Evolutionary conservation across 2,113 vertebrate species (phyloP), one percentile per base, ranked within the genome.

Genomic region (Seriola dumerili): DNA sequence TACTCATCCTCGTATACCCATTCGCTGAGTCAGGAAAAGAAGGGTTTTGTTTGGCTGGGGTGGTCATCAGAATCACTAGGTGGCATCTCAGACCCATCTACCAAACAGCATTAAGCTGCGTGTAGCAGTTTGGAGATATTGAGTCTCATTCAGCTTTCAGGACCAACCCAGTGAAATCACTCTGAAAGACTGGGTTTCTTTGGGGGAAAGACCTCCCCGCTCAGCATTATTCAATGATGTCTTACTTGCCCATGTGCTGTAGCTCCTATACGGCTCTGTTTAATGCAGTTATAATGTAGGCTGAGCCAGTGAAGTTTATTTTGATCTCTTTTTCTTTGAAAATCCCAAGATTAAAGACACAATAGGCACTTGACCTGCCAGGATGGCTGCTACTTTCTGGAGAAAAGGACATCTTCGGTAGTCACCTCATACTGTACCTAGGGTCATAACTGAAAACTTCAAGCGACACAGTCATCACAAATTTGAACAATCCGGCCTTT

Each of bases 1-100:
- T 19, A 87, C 87, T 90, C 80, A 78, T 87, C 67, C 34, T 58
- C 21, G 62, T 82, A 79, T 86, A 62, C n/a, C 67, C 23, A 66
- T 88, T 77, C 67, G 67, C 86, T 86, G 79, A 93, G 81, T 92
- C 90, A 89, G 85, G 81, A 84, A 87, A 85, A 78, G 29, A 46
- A 86, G 65, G 75, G 57, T 21, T 57, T 50, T 61, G 77, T 81
- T 76, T 67, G 25, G 73, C 57, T 6, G 25, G 52, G 57, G 12
- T 63, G 70, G 74, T 85, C 75, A 38, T 85, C 78, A 72, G 48
- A 75, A 91, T 90, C 89, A 88, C 83, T 89, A 90, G 90, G 59
- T 92, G 89, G 89, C 90, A 93, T 88, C 86, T 91, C 74, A 86
- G 70, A 83, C 73, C 48, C 38, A 25, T 87, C 16, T 59, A 75